phyloP scores from a whole-genome alignment of 2,888 invertebrate species.

The Stratiomys singularior region DNA sequence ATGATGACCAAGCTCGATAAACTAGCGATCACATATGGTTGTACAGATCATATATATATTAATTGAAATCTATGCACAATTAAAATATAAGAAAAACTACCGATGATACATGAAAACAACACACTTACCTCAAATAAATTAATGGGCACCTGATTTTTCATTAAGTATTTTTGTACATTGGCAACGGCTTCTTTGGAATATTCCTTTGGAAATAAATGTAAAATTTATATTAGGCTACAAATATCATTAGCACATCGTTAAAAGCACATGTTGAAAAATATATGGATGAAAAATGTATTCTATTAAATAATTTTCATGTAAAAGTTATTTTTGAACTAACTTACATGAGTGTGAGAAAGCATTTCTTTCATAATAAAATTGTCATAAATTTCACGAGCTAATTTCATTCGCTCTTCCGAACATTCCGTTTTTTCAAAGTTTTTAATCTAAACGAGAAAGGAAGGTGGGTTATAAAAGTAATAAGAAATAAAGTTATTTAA shows the following conservation, averaged over 20 bases:
- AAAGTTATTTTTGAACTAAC: slow-evolving; percentile 61
- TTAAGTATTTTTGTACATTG: slow-evolving; percentile 97
- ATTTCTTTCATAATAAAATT: slow-evolving; percentile 99
- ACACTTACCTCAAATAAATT: slow-evolving; percentile 93
- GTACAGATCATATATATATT: too few species aligned
- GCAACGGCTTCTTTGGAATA: slow-evolving; percentile 97
- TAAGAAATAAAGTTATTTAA: background rate
- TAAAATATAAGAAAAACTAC: too few species aligned
- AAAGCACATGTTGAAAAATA: too few species aligned
- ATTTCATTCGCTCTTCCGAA: slow-evolving; percentile 92
- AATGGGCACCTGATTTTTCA: slow-evolving; percentile 96
- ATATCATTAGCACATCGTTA: background rate
- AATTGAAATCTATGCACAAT: too few species aligned
- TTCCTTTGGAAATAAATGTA: slow-evolving; percentile 72
- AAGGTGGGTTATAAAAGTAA: background rate
- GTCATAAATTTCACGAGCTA: slow-evolving; percentile 98
- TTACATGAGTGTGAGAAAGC: slow-evolving; percentile 97
- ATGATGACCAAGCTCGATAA: too few species aligned
- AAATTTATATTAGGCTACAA: background rate
- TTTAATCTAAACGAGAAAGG: slow-evolving; percentile 79
- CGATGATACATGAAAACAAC: too few species aligned
- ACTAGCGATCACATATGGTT: too few species aligned
- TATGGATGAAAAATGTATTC: slow-evolving; percentile 58
- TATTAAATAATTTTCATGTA: slow-evolving; percentile 29
- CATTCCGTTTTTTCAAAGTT: slow-evolving; percentile 98